Evolutionary conservation across 2,888 invertebrate species (phyloP).

Genomic region (Drosophila birchii): DNA sequence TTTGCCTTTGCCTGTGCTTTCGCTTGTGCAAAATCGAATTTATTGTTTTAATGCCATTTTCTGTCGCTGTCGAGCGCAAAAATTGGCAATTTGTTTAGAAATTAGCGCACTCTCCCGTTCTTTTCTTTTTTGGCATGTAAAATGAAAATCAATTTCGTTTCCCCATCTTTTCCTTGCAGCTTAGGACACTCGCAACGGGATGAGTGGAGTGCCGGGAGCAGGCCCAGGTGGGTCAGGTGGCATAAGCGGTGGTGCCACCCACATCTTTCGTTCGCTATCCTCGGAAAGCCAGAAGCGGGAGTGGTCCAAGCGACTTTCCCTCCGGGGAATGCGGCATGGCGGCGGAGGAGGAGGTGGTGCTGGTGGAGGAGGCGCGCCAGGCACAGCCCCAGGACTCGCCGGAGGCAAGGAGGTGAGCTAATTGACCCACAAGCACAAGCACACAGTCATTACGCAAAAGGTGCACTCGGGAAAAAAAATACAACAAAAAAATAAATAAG

Average conservation of each 20-base stretch:
- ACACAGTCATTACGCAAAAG: constrained; percentile 26
- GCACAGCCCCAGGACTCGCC: constrained; percentile 86
- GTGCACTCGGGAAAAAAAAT: not conserved
- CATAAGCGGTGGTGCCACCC: constrained; percentile 55
- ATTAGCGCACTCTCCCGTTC: constrained; percentile 64
- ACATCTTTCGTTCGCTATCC: constrained; percentile 88
- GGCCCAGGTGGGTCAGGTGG: constrained; percentile 22
- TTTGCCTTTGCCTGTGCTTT: constrained; percentile 32
- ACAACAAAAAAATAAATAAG: too few species aligned
- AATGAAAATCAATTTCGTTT: constrained; percentile 76
- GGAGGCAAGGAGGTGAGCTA: constrained; percentile 81
- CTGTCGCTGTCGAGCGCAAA: constrained; percentile 60
- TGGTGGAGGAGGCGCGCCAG: constrained; percentile 85
- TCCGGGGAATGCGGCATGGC: constrained; percentile 88
- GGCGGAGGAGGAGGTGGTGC: constrained; percentile 82
- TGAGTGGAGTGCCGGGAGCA: constrained; percentile 48
- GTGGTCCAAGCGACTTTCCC: constrained; percentile 90
- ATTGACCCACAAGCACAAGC: constrained; percentile 19
- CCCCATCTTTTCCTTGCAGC: constrained; percentile 30
- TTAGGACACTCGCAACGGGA: constrained; percentile 42
- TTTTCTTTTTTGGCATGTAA: constrained; percentile 54
- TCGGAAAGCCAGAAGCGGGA: constrained; percentile 89
- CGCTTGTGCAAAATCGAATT: constrained; percentile 71
- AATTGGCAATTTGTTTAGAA: constrained; percentile 79
- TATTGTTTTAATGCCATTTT: constrained; percentile 78